phyloP scores from a whole-genome alignment of 1,140 invertebrate genomes.

The Zophobas morio region DNA sequence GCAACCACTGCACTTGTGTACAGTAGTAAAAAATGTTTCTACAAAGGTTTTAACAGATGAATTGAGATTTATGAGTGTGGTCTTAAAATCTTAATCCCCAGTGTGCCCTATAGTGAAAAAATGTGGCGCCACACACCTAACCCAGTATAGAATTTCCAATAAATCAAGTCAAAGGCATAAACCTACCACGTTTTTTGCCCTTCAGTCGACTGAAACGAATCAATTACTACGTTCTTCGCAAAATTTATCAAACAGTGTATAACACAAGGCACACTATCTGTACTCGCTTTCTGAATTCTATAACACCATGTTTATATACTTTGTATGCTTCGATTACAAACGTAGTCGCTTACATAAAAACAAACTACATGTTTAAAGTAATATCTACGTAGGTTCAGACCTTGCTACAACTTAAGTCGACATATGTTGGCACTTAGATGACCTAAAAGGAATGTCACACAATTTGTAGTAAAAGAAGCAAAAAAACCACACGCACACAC shows the following conservation, averaged over 20 bases:
- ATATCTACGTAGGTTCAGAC: constrained; percentile 17
- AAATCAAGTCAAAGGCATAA: constrained; percentile 18
- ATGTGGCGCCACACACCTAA: constrained; percentile 47
- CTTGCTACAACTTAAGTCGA: constrained; percentile 25
- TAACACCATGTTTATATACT: too few relatives aligned
- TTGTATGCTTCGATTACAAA: too few relatives aligned
- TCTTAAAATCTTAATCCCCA: constrained; percentile 20
- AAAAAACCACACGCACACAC: constrained; percentile 51
- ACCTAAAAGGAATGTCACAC: constrained; percentile 49
- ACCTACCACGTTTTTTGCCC: constrained; percentile 4
- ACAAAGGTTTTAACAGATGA: not conserved
- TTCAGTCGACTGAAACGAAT: not conserved
- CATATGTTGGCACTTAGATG: constrained; percentile 49
- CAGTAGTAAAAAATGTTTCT: constrained; percentile 12
- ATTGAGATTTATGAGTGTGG: constrained; percentile 17
- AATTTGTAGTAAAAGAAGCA: constrained; percentile 44
- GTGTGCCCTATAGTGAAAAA: constrained; percentile 23
- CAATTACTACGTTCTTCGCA: too few relatives aligned
- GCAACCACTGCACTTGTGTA: not conserved
- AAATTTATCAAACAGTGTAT: too few relatives aligned
- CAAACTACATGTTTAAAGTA: constrained; percentile 10
- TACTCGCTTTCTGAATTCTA: too few relatives aligned
- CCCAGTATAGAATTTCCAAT: constrained; percentile 45
- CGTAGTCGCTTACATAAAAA: not conserved
- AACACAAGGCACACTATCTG: too few relatives aligned